Base-by-base conservation (phyloP, 2,888 invertebrate genomes). In the Thera obeliscata region DNA sequence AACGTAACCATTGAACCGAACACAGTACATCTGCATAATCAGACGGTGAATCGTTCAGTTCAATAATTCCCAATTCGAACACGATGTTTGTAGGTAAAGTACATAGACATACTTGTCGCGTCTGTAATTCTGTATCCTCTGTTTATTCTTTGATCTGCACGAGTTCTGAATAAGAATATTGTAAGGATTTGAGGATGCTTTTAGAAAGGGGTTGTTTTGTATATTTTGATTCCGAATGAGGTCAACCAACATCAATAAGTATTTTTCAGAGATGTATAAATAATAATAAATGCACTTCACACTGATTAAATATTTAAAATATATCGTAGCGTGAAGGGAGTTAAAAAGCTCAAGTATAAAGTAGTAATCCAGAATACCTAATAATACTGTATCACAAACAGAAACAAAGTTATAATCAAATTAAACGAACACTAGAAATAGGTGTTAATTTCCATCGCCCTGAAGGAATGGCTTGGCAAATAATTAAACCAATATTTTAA, bases 1-100 rank as follows among this genome's bases (percentile, higher is more conserved):
- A 67, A 66, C 64, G 71, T 69, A 58, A 71, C 73, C 77, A 76
- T 43, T 76, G 76, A 74, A 73, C 74, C 57, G 76, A 68, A 74
- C 62, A 64, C 73, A 76, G 63, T 73, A 74, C 71, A 76, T 76
- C 71, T 71, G 71, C 74, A 76, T 76, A 74, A 73, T 75, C 72
- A 65, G 69, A 70, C 68, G 61, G 56, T 59, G 64, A 64, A 60
- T 71, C 71, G 71, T 48, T 72, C 74, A 67, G 72, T 72, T 71
- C 66, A 70, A 57, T 70, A 66, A 64, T 64, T 72, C 72, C 67
- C 70, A 72, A 77, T 76, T 75, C 71, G 68, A 74, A 74, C 64
- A 69, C 65, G 67, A 54, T 73, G 67, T 67, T 70, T 69, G 58
- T 61, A 57, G 38, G 46, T 43, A 38, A 52, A 22, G 12, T 61